Conservation (phyloP, 2,888 invertebrate genomes). For the Tenthredo amoena region DNA sequence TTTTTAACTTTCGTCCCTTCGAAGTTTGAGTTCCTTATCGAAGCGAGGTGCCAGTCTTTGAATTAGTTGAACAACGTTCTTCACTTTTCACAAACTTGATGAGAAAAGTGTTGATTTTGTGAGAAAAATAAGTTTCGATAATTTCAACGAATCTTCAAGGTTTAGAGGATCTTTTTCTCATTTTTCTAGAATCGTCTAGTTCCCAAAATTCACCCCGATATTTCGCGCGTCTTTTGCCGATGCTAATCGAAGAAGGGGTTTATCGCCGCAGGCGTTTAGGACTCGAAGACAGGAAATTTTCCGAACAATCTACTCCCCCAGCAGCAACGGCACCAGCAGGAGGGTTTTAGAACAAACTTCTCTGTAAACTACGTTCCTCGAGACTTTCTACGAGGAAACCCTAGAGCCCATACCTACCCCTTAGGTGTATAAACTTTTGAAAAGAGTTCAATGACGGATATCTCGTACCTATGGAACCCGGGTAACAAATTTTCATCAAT, state of each 20-base stretch:
- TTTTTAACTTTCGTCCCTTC: not conserved
- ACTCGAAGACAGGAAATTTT: slow-evolving; percentile 35
- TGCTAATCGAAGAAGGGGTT: slow-evolving; percentile 22
- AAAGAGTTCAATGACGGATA: slow-evolving; percentile 5
- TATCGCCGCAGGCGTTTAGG: not conserved
- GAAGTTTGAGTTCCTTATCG: not conserved
- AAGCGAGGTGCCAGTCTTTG: not conserved
- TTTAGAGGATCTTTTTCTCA: too few relatives aligned
- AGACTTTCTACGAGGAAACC: not conserved
- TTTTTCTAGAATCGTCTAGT: too few relatives aligned
- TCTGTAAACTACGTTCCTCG: not conserved
- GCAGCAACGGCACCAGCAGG: not conserved
- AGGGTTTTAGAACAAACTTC: slow-evolving; percentile 7
- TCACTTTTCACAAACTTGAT: not conserved
- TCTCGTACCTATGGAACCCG: not conserved
- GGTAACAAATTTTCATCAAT: not conserved
- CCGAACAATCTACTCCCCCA: not conserved
- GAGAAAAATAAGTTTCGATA: too few relatives aligned
- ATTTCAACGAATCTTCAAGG: too few relatives aligned
- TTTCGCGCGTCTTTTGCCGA: not conserved
- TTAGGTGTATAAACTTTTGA: slow-evolving; percentile 5
- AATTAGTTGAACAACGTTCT: not conserved
- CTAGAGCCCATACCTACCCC: slow-evolving; percentile 1
- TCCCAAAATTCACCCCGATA: not conserved
- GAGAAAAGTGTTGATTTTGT: not conserved